These are phyloP conservation scores for Meriones psammophilus DNA, from an alignment of 2,797 vertebrate species.

Conservation along the genomic window DNA sequence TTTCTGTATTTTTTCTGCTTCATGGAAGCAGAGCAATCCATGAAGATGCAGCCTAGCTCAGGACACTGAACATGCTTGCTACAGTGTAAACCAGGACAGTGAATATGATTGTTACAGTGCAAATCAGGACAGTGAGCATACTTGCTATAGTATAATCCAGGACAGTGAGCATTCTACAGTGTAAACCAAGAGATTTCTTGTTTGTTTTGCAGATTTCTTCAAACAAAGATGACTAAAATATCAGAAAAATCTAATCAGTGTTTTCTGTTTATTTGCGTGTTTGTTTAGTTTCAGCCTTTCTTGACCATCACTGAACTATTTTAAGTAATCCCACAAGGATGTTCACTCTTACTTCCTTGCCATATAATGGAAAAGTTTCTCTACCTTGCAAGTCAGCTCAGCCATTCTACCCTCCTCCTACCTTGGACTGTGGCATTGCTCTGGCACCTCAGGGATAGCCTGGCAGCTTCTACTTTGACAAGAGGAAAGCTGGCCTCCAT, in stretches of 20 bases:
- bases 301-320: neutral
- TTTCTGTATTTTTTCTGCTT: neutral
- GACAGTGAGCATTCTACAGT: neutral
- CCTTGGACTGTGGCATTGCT: neutral
- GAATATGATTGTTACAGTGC: no score
- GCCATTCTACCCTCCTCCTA: rapidly evolving
- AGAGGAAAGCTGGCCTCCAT: neutral
- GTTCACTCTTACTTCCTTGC: neutral
- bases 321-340: neutral
- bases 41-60: neutral
- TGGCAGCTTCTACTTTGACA: neutral
- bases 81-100: neutral
- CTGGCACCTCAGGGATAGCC: neutral
- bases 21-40: neutral
- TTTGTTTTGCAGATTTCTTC: neutral
- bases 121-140: no score
- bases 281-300: neutral
- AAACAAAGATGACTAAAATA: neutral
- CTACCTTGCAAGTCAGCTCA: neutral
- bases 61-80: neutral
- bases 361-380: neutral
- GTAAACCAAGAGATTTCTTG: neutral
- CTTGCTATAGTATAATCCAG: no score
- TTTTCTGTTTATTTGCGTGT: neutral
- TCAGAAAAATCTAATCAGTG: constrained; percentile 16